Evolutionary conservation across 2,888 invertebrate genomes (phyloP), one percentile per base, ranked within the genome.

Genomic region (Ametastegia equiseti): DNA sequence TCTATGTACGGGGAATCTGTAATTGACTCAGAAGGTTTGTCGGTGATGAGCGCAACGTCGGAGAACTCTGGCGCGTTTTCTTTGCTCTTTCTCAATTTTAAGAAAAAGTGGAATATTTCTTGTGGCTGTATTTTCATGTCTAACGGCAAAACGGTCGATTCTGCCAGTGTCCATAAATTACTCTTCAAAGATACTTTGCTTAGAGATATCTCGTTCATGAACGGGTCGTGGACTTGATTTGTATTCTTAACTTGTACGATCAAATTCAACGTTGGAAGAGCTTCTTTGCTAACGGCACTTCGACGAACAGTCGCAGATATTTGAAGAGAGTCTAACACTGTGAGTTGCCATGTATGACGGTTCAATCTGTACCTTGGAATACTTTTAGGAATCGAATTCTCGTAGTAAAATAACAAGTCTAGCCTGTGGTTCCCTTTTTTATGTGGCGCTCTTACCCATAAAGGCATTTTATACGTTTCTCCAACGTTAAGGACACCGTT

Each of bases 351-450:
- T 80, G 93, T 93, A 86, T 95, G 95, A 33, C 95, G 93, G 69
- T 95, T 93, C 79, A 95, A 89, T 47, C 95, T 93, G 89, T 95
- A 93, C 83, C 93, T 94, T 13, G 88, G 87, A 39, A 83, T 47
- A 27, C 85, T 86, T 81, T 93, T 90, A 84, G 92, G 7, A 88
- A 91, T 87, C 36, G 91, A 87, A 89, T 94, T 94, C 87, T 95
- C 95, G 88, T 96, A 97, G 89, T 96, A 96, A 90, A 97, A 95
- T 71, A 97, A 92, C 85, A 96, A 91, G 89, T 96, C 94, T 63
- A 96, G 91, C 4, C 93, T 92, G 85, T 95, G 94, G 33, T 93
- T 92, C 1, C 96, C 96, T 77, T 94, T 94, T 63, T 92, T 92
- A 84, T 94, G 94, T 0, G 96, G 95, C 0, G 96, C 96, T 87